Base-by-base conservation (phyloP, 2,113 vertebrate species). In the Salvelinus fontinalis region DNA sequence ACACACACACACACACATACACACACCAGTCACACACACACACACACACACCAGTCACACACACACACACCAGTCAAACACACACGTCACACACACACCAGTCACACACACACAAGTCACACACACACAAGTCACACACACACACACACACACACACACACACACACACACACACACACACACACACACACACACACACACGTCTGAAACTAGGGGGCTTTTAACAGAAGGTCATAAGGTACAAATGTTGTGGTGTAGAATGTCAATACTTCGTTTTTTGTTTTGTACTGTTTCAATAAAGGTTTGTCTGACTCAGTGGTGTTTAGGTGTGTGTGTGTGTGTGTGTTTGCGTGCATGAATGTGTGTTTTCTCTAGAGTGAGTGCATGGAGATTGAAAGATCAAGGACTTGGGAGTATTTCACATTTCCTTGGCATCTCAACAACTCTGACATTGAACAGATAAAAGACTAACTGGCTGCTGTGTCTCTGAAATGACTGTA, bases 401-500 rank as follows among this genome's bases (percentile, higher is more conserved):
- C 20, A 64, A 8, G n/a, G 60, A 64, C 51, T 57, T 57, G 34
- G 7, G 34, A 39, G 34, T 39, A 39, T 39, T 39, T 39, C 7
- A 39, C 7, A 39, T 9, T 57, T 39, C 39, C 39, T 18, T 14
- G 51, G 51, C 51, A 57, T 57, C 51, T 57, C 51, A 57, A 57
- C 51, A 57, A 16, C 51, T 57, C 18, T 57, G 51, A 18, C 51
- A 13, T 57, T 57, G 16, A 57, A 20, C 18, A 57, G 18, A 39
- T 39, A 39, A 39, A 39, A 39, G 8, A 39, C 39, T 39, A 39
- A 39, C 39, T 39, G 51, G 4, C 51, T 57, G 51, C 6, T 5
- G 13, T 57, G 51, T 57, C 51, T 57, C 51, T 16, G 51, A 57
- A 1, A 57, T 95, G 96, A 39, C 39, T 39, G 39, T 96, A 80